Percentiles rank a stretch among this genome's conserved stretches.
Conservation (phyloP, 1,140 invertebrate genomes). For the Lineus longissimus region DNA sequence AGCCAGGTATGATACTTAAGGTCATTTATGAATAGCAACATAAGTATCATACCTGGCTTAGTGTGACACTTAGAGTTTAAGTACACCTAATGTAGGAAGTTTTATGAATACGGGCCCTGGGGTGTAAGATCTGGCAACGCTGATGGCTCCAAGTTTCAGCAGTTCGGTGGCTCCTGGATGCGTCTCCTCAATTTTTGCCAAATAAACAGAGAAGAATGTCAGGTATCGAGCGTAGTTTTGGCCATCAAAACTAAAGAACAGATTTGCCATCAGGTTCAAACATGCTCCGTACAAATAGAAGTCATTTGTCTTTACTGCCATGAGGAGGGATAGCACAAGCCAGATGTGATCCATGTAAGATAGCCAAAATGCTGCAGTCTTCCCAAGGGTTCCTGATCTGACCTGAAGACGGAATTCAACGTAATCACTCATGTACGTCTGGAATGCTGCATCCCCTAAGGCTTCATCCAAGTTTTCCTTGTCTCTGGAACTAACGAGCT, state of each 20-base stretch:
- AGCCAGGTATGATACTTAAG: no score
- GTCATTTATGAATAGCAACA: no score
- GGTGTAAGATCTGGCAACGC: constrained; percentile 25
- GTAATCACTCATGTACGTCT: background rate
- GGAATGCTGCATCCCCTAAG: background rate
- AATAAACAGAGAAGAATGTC: constrained; percentile 21
- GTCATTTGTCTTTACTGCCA: constrained; percentile 24
- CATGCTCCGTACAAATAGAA: constrained; percentile 17
- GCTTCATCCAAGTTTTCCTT: background rate
- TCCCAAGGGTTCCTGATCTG: constrained; percentile 11
- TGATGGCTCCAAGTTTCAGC: constrained; percentile 17
- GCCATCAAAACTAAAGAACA: constrained; percentile 28
- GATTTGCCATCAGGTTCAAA: constrained; percentile 13
- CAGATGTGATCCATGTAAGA: constrained; percentile 24
- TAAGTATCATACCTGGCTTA: no score
- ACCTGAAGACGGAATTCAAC: background rate
- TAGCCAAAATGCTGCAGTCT: constrained; percentile 24
- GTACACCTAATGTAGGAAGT: no score
- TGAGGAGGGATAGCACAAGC: constrained; percentile 16
- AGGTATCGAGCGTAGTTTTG: constrained; percentile 26
- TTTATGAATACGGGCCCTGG: no score
- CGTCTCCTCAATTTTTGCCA: constrained; percentile 21
- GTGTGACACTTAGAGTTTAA: constrained; percentile 9
- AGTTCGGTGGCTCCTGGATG: constrained; percentile 21
- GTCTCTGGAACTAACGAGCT: background rate